Base-by-base conservation (phyloP, 2,113 vertebrate species). In the Laticauda laticaudata region DNA sequence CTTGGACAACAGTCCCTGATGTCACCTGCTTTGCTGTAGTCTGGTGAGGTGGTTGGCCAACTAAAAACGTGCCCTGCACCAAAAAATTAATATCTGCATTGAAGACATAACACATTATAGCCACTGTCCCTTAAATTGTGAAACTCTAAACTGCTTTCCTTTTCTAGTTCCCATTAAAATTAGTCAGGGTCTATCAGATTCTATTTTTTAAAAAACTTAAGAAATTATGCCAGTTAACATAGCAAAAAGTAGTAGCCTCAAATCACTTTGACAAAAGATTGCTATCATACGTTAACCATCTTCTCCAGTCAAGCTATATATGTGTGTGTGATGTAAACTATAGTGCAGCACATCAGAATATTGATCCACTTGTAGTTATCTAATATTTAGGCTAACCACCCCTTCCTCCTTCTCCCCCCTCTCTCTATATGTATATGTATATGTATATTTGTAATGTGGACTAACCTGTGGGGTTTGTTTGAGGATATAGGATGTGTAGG, bases 401-500 rank as follows among this genome's bases (percentile, higher is more conserved):
- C n/a, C 29, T 69, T 12, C 34, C 5, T 75, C 0, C 34, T 2
- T 69, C 29, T 34, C 29, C 34, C 5, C 18, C 0, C 18, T 45
- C 45, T 45, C 45, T 45, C 5, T 45, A 45, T 45, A 5, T 45
- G 1, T 34, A 61, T 75, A 5, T 45, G 1, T 34, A 61, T 75
- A 15, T 75, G 61, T 57, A 29, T 18, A 34, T 26, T 39, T 12
- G 15, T 14, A 86, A 20, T 61, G 34, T 59, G n/a, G 45, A 86
- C 98, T 96, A 91, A 98, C 98, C 98, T 98, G 98, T 48, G 98
- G 99, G 2, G 99, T 99, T 95, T 99, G 99, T 96, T 99, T 99
- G 91, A 99, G 98, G 97, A 99, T 99, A 92, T 99, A 99, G 24
- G 99, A 99, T 0, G 99, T 99, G 94, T 99, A 99, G 21, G 99